A percentile compares a stretch with the other conserved stretches of the same genome.
Conservation (phyloP, 2,113 vertebrate genomes). For the Platysteira castanea region DNA sequence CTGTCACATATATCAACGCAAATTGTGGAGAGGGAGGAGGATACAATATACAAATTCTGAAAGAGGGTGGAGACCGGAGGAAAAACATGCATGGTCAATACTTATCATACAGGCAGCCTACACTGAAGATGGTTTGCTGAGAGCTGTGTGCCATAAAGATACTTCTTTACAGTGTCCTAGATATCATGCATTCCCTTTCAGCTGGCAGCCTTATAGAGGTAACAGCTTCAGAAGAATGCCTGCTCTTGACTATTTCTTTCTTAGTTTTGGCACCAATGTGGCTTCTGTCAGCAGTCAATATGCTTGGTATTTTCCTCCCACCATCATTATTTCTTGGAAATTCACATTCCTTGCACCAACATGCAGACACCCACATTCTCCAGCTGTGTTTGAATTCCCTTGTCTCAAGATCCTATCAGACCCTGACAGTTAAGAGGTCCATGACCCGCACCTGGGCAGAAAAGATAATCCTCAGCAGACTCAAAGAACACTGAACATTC, state of each 20-base stretch:
- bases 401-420: background rate
- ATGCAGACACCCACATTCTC: constrained; percentile 14
- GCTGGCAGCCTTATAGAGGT: background rate
- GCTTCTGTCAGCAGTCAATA: background rate
- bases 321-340: constrained; percentile 41
- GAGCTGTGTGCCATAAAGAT: background rate
- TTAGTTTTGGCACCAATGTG: background rate
- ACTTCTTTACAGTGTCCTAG: background rate
- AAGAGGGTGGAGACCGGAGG: background rate
- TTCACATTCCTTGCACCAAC: constrained; percentile 34
- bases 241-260: background rate
- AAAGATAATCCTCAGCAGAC: background rate
- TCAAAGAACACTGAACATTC: background rate
- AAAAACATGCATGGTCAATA: background rate
- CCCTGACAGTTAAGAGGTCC: background rate
- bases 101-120: background rate
- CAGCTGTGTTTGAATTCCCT: constrained; percentile 33
- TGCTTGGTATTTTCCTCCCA: constrained; percentile 30
- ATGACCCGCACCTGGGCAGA: background rate
- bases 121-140: background rate
- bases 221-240: constrained; percentile 2
- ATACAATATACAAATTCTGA: background rate
- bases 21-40: background rate
- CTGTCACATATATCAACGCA: background rate
- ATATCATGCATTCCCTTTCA: background rate